These are phyloP conservation scores for Sebastes oblongus DNA, from an alignment of 2,797 vertebrate species.

Conservation along the genomic window DNA sequence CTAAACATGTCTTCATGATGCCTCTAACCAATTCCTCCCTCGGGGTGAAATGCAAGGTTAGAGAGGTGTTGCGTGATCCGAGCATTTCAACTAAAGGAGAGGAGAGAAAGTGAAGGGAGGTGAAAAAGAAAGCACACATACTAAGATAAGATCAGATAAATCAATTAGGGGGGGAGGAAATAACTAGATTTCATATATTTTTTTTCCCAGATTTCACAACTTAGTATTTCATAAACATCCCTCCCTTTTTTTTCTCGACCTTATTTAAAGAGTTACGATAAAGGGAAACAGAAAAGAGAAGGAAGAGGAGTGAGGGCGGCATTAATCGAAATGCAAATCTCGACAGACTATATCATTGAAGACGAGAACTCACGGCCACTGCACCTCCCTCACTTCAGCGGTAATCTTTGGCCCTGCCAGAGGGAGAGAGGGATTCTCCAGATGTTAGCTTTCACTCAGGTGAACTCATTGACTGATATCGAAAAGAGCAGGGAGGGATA, in stretches of 20 bases:
- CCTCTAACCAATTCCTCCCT: neutral
- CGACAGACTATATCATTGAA: neutral
- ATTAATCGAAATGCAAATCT: neutral
- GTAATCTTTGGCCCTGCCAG: neutral
- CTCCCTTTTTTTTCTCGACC: neutral
- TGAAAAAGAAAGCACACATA: neutral
- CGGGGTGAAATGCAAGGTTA: neutral
- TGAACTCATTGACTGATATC: constrained; percentile 31
- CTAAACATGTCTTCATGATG: constrained; percentile 6
- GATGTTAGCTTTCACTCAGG: constrained; percentile 38
- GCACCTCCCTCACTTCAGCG: neutral
- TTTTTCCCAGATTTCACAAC: constrained; percentile 51
- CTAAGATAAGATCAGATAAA: constrained; percentile 10
- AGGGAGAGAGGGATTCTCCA: neutral
- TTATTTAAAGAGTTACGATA: neutral
- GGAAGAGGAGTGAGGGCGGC: neutral
- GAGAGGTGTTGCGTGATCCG: neutral
- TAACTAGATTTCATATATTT: neutral
- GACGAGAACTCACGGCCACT: neutral
- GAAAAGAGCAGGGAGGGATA: neutral
- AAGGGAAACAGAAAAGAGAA: neutral
- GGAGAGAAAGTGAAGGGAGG: neutral
- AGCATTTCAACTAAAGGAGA: neutral
- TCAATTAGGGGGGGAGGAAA: neutral
- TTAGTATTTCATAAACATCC: neutral